Evolutionary conservation across 2,888 invertebrate species (phyloP), one percentile per base, ranked within the genome.

Genomic region (Polylopha cassiicola): DNA sequence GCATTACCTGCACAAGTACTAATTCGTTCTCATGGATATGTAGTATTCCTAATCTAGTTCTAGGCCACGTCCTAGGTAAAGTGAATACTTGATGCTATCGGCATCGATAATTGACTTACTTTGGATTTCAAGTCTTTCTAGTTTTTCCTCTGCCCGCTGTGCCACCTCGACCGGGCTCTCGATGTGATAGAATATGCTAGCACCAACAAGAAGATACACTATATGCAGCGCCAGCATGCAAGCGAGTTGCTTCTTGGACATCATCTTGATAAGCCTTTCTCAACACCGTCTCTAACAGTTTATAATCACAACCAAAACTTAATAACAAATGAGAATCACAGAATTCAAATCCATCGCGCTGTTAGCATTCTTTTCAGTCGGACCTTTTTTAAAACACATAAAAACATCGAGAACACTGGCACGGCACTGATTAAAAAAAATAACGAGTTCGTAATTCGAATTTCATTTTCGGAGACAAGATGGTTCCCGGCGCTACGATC

Each of bases 101-200:
- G 27, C 10, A n/a, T 8, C 13, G 9, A 28, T 27, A 32, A 27
- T 11, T 28, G 21, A 86, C 89, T 88, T 85, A 93, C 93, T 89
- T 80, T 91, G 88, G 61, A 93, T 91, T 73, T 89, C 88, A 56
- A 88, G 86, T 61, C 91, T 87, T 72, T 91, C 90, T 51, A 85
- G 73, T 55, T 87, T 87, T 39, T 89, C 88, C 52, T 87, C 78
- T 33, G 77, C 79, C 30, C 90, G 86, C 48, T 88, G 84, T 46
- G 87, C 78, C 31, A 87, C 73, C 75, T 95, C 95, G 57, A 91
- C 74, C 17, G 88, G 88, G 59, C 91, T 90, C 79, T 95, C 95
- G 55, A 95, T 91, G 62, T 91, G 89, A 78, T 93, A 93, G 73
- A 95, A 95, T 55, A 95, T 91, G 47, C 90, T 91, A n/a, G 95